These are phyloP conservation scores for Dicrostonyx torquatus DNA, from an alignment of 2,797 vertebrate species.

Conservation along the genomic window DNA sequence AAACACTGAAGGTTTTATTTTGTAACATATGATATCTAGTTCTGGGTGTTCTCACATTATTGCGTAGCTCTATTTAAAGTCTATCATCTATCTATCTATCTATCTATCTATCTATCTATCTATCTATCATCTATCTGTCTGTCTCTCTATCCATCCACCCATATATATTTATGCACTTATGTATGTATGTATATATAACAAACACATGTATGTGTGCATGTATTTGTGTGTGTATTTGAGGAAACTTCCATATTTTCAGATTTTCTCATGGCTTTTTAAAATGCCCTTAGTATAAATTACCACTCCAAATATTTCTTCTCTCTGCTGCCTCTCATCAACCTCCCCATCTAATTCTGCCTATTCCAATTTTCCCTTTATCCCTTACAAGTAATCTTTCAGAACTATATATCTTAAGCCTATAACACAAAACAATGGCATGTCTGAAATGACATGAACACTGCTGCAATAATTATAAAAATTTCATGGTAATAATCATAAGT, in stretches of 20 bases:
- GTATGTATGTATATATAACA: too few relatives aligned
- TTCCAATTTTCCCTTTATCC: background rate
- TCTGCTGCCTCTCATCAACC: too few relatives aligned
- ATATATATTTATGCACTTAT: rapidly evolving
- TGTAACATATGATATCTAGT: background rate
- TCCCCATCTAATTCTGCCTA: background rate
- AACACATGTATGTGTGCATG: too few relatives aligned
- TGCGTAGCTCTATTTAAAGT: background rate
- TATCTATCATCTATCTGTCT: too few relatives aligned
- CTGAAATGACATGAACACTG: background rate
- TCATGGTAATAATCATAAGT: background rate
- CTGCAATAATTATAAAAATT: background rate
- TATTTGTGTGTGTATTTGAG: background rate
- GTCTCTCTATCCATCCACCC: too few relatives aligned
- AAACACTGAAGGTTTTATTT: background rate
- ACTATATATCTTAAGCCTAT: background rate
- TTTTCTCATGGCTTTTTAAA: background rate
- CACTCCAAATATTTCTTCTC: background rate
- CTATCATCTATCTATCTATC: too few relatives aligned
- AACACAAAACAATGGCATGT: too few relatives aligned
- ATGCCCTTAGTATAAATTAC: background rate
- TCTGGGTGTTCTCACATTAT: background rate
- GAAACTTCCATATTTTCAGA: background rate
- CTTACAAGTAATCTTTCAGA: background rate
- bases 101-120: too few relatives aligned